A percentile compares a stretch with the other conserved stretches of the same genome.
phyloP scores from a whole-genome alignment of 2,113 vertebrate species.

The Gasterosteus aculeatus region DNA sequence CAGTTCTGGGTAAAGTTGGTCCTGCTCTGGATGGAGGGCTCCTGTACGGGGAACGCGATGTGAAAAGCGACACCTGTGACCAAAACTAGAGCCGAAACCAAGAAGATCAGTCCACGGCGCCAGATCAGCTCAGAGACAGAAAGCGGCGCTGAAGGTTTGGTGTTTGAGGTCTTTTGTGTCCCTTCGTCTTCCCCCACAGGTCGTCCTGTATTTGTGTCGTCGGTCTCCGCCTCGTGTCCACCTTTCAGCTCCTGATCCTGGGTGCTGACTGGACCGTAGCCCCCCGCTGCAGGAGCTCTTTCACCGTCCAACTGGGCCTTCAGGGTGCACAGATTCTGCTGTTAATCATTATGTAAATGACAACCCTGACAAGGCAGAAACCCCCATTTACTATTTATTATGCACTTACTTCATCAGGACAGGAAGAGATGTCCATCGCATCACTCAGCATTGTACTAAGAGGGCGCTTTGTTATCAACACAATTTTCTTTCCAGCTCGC shows the following conservation, averaged over 20 bases:
- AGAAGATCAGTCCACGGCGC: conserved; percentile 66
- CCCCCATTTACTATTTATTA: background rate
- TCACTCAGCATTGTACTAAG: conserved; percentile 47
- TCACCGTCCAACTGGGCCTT: conserved; percentile 43
- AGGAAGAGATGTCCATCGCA: conserved; percentile 36
- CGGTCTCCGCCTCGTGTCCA: background rate
- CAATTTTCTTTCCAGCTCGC: conserved; percentile 64
- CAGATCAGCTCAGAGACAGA: conserved; percentile 74
- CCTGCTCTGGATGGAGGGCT: conserved; percentile 14
- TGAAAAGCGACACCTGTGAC: conserved; percentile 61
- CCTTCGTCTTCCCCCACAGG: conserved; percentile 33
- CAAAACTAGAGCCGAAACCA: conserved; percentile 58
- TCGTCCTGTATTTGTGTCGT: background rate
- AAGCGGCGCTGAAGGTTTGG: conserved; percentile 44
- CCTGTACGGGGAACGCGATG: conserved; percentile 66
- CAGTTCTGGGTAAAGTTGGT: conserved; percentile 71
- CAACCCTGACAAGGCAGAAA: background rate
- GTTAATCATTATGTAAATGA: conserved; percentile 12
- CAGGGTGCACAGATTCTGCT: conserved; percentile 4
- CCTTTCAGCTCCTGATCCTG: conserved; percentile 54
- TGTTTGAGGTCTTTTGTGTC: conserved; percentile 17
- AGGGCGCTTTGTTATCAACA: conserved; percentile 37
- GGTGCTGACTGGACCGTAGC: conserved; percentile 62
- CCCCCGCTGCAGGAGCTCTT: conserved; percentile 27
- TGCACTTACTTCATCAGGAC: conserved; percentile 36